Evolutionary conservation across 2,888 invertebrate species (phyloP), one percentile per base, ranked within the genome.

Genomic region (Pegoplata infirma): DNA sequence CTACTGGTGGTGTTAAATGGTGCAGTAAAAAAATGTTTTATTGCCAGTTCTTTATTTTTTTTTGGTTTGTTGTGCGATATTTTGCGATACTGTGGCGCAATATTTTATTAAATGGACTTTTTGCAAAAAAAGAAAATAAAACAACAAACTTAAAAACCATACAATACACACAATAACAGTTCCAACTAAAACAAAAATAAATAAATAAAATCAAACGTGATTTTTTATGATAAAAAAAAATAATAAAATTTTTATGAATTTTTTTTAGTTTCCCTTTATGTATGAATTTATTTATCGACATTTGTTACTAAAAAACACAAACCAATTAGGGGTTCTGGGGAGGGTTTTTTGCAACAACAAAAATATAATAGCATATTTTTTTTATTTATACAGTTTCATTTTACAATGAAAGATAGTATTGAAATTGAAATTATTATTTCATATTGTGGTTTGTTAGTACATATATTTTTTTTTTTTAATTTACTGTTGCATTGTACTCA

Each of bases 11-110:
- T 66, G 78, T 71, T 79, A 74, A 79, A 79, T 74, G 71, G 69
- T 79, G 69, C 74, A 74, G 66, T 61, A 69, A 76, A 69, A 72
- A 66, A 71, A 61, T 59, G 46, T 79, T 79, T 78, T 79, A 79
- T 74, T 69, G 58, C 47, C 36, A 55, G 49, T 63, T 63, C n/a
- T 53, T 72, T 71, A 61, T 67, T 12, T 55, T 64, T 36, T 58
- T 32, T n/a, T n/a, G n/a, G n/a, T n/a, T n/a, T n/a, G n/a, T n/a
- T n/a, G n/a, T n/a, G 32, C 8, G 16, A 44, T 53, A 44, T 73
- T 68, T 73, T 73, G 51, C 55, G 40, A 55, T 72, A 76, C 71
- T 49, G 58, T 69, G 58, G 63, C 44, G 67, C 58, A 74, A 78
- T 66, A 72, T 61, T 67, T 76, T 63, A 67, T 72, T 40, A 67